phyloP scores from a whole-genome alignment of 2,113 vertebrate genomes.

The Hystrix brachyura region DNA sequence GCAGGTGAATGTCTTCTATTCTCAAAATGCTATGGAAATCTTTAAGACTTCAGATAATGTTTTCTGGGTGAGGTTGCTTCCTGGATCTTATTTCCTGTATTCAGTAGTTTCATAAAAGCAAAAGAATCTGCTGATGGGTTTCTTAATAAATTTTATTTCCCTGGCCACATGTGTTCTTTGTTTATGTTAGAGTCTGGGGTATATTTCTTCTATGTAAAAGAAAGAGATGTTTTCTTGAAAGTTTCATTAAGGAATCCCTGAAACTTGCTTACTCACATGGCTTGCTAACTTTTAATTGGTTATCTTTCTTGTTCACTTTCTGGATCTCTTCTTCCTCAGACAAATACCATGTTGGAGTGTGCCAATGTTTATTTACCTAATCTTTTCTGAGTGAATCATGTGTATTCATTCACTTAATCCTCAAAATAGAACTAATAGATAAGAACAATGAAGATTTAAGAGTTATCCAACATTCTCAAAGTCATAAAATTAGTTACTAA shows the following conservation, averaged over 20 bases:
- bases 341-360: background rate
- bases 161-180: constrained; percentile 57
- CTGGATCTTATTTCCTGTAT: background rate
- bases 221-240: background rate
- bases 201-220: constrained; percentile 5
- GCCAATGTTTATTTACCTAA: background rate
- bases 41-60: background rate
- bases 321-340: background rate
- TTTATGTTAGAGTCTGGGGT: constrained; percentile 31
- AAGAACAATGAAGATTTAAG: background rate
- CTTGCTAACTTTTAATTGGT: background rate
- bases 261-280: background rate
- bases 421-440: background rate
- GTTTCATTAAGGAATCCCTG: background rate
- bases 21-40: constrained; percentile 12
- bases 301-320: background rate
- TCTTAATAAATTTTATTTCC: constrained; percentile 78
- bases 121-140: constrained; percentile 12
- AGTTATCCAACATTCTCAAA: background rate
- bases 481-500: constrained; percentile 21
- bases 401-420: background rate
- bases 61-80: background rate
- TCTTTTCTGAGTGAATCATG: background rate
- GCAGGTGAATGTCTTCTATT: constrained; percentile 24
- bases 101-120: constrained; percentile 43